These are phyloP conservation scores for Villa cingulata DNA, from an alignment of 2,888 invertebrate species.

Conservation along the genomic window DNA sequence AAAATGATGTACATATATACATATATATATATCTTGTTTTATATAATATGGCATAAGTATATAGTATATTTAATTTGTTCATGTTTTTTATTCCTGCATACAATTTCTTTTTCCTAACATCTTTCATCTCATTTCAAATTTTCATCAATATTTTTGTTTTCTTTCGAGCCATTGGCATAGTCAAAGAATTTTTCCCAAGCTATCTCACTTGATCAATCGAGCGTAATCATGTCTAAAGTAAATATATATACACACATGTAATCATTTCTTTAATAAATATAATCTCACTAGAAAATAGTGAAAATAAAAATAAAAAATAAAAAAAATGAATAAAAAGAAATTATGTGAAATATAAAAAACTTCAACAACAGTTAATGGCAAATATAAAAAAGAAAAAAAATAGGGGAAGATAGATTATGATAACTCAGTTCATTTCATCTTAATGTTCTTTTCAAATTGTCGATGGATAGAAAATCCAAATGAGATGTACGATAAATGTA, in stretches of 20 bases:
- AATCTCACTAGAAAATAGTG: no score
- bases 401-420: background rate
- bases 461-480: background rate
- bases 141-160: background rate
- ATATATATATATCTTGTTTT: no score
- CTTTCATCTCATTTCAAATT: background rate
- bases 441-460: conserved; percentile 3
- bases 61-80: background rate
- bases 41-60: no score
- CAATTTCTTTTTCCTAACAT: background rate
- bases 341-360: no score
- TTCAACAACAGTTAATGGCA: no score
- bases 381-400: background rate
- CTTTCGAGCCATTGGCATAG: background rate
- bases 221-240: background rate
- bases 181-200: conserved; percentile 2
- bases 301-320: background rate
- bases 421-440: background rate
- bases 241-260: no score
- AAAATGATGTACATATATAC: conserved; percentile 2
- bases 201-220: conserved; percentile 9
- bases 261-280: no score
- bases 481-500: conserved; percentile 4
- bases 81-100: background rate
- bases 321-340: background rate